These are phyloP conservation scores for Lithophane semibrunnea DNA, from an alignment of 2,888 invertebrate genomes.

Conservation along the genomic window DNA sequence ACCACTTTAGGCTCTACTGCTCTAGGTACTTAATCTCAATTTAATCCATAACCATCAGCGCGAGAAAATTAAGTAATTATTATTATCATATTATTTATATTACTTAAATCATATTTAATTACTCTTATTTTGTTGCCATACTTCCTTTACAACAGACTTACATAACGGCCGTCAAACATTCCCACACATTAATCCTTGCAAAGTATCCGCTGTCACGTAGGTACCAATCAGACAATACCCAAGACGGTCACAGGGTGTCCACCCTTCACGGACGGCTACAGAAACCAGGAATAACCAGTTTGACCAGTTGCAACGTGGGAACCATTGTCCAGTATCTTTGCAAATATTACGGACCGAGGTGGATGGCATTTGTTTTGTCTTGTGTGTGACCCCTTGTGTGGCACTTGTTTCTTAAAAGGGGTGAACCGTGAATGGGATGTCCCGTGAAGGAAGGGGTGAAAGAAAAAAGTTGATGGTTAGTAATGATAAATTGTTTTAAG, in stretches of 20 bases:
- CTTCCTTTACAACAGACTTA: neutral
- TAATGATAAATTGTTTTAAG: slow-evolving; percentile 61
- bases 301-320: slow-evolving; percentile 86
- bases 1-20: no score
- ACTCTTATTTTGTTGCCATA: neutral
- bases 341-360: slow-evolving; percentile 64
- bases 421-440: slow-evolving; percentile 48
- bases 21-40: no score
- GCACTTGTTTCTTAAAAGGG: slow-evolving; percentile 62
- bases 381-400: slow-evolving; percentile 52
- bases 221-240: slow-evolving; percentile 48
- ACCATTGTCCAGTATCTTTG: slow-evolving; percentile 79
- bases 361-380: slow-evolving; percentile 66
- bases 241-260: slow-evolving; percentile 77
- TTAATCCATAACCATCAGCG: no score
- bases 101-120: no score
- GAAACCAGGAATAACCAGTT: slow-evolving; percentile 85
- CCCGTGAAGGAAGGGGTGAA: slow-evolving; percentile 14
- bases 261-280: slow-evolving; percentile 71
- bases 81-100: no score
- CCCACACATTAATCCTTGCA: slow-evolving; percentile 77
- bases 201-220: slow-evolving; percentile 77
- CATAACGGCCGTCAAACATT: slow-evolving; percentile 51
- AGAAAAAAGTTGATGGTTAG: slow-evolving; percentile 48
- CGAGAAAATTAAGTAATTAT: neutral